These are phyloP conservation scores for Argyresthia goedartella DNA, from an alignment of 2,888 invertebrate species.

Conservation along the genomic window DNA sequence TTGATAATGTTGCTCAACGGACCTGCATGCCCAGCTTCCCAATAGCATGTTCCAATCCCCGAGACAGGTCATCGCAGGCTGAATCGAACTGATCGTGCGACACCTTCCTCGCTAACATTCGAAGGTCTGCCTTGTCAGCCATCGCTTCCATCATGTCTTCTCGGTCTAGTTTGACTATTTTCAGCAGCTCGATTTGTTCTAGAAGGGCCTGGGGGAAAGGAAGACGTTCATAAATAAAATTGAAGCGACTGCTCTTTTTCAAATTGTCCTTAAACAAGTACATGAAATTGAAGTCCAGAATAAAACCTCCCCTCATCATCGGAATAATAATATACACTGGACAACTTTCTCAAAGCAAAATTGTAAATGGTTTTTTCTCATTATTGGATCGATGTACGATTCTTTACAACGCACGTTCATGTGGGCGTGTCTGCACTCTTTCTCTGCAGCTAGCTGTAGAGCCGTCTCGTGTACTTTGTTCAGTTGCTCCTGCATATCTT, in stretches of 20 bases:
- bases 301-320: too few relatives aligned
- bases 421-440: slow-evolving; percentile 62
- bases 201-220: slow-evolving; percentile 55
- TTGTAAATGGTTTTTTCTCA: background rate
- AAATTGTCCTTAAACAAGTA: too few relatives aligned
- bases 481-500: slow-evolving; percentile 49
- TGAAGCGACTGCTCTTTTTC: too few relatives aligned
- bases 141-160: slow-evolving; percentile 79
- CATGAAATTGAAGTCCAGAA: too few relatives aligned
- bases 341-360: too few relatives aligned
- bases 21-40: slow-evolving; percentile 73
- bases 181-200: slow-evolving; percentile 76
- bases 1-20: background rate
- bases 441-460: slow-evolving; percentile 63
- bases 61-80: slow-evolving; percentile 76
- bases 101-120: slow-evolving; percentile 78
- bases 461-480: slow-evolving; percentile 49
- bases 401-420: slow-evolving; percentile 47
- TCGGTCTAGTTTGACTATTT: slow-evolving; percentile 77
- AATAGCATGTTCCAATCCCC: slow-evolving; percentile 74
- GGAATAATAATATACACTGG: too few relatives aligned
- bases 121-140: slow-evolving; percentile 81
- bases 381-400: background rate
- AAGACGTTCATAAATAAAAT: too few relatives aligned
- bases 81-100: slow-evolving; percentile 80